Conservation (phyloP, 1,140 invertebrate species). For the Lordiphosa collinella region DNA sequence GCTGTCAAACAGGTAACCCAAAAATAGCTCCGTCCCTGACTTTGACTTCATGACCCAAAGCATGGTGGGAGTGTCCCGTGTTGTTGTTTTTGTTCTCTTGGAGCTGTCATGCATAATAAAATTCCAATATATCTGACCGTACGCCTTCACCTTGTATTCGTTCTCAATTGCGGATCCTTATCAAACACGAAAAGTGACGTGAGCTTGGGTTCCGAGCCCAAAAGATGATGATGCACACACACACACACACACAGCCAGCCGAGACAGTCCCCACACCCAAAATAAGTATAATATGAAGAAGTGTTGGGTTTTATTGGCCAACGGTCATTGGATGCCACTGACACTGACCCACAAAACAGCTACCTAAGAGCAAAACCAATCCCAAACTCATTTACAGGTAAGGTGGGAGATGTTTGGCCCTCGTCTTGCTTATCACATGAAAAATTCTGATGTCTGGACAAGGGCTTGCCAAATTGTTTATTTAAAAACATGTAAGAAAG, state of each 20-base stretch:
- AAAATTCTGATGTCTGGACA: too few relatives aligned
- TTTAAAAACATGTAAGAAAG: too few relatives aligned
- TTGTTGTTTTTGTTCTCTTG: constrained; percentile 38
- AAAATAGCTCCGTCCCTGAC: constrained; percentile 8
- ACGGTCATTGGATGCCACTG: constrained; percentile 35
- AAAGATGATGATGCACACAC: constrained; percentile 62
- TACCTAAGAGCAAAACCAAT: too few relatives aligned
- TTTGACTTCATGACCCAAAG: constrained; percentile 43
- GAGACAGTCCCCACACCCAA: constrained; percentile 31
- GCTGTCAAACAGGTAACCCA: constrained; percentile 68
- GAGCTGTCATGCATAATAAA: constrained; percentile 77
- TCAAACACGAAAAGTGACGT: constrained; percentile 76
- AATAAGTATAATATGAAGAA: not conserved
- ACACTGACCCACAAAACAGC: constrained; percentile 62
- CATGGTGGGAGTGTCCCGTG: constrained; percentile 64
- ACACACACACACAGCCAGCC: constrained; percentile 26
- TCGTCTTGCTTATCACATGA: too few relatives aligned
- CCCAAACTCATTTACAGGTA: too few relatives aligned
- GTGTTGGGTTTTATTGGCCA: constrained; percentile 51
- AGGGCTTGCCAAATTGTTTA: too few relatives aligned
- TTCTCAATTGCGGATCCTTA: constrained; percentile 72
- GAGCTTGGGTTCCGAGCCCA: constrained; percentile 23
- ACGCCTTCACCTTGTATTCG: constrained; percentile 58
- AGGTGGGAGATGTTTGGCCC: too few relatives aligned
- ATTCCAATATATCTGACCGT: constrained; percentile 72